Evolutionary conservation across 1,140 invertebrate genomes (phyloP).

Genomic region (Riptortus pedestris): DNA sequence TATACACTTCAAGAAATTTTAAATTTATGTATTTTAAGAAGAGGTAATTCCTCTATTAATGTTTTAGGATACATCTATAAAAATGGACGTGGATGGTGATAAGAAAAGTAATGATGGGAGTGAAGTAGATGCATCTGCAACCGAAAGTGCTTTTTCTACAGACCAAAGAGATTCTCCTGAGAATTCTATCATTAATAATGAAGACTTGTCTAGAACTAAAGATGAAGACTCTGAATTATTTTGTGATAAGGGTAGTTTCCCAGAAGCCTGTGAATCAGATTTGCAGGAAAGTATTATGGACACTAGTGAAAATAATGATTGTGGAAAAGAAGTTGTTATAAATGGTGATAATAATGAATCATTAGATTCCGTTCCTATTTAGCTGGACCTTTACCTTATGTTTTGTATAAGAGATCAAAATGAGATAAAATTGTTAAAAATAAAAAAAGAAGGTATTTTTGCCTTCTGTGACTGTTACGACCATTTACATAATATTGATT

Average conservation of each 20-base stretch:
- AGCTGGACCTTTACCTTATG: no score
- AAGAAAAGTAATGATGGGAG: constrained; percentile 13
- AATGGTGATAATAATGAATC: no score
- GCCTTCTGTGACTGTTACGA: no score
- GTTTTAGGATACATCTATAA: neutral
- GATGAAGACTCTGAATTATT: constrained; percentile 1
- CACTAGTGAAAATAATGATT: neutral
- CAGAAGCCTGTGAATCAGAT: neutral
- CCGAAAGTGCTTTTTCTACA: constrained; percentile 26
- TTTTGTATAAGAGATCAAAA: no score
- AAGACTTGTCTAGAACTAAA: neutral
- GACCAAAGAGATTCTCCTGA: constrained; percentile 25
- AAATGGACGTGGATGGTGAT: constrained; percentile 15
- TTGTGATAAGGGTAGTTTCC: neutral
- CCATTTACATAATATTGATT: no score
- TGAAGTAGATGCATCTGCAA: constrained; percentile 25
- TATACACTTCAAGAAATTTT: no score
- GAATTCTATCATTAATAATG: constrained; percentile 8
- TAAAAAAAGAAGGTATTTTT: no score
- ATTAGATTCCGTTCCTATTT: no score
- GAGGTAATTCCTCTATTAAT: no score
- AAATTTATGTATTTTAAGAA: no score
- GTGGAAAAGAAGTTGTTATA: no score
- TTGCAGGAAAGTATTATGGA: neutral
- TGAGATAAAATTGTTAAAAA: no score